A percentile compares a stretch with the other conserved stretches of the same genome.
phyloP scores from a whole-genome alignment of 2,888 invertebrate genomes.

The Volucella inanis region DNA sequence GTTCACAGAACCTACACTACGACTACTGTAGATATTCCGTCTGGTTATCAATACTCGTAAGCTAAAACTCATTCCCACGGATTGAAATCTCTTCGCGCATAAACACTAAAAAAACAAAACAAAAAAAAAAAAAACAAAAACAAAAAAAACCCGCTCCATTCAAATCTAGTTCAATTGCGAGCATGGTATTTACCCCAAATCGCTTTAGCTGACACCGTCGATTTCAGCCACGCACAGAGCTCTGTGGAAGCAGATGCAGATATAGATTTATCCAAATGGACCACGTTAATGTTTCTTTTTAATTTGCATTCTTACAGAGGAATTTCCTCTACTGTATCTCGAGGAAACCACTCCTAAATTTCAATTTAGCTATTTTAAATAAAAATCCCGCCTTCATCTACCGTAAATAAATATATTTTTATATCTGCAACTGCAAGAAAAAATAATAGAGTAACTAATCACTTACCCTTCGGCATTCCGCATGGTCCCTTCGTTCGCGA shows the following conservation, averaged over 20 bases:
- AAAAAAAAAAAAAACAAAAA: conserved; percentile 18
- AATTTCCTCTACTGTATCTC: conserved; percentile 5
- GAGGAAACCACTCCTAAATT: conserved; percentile 44
- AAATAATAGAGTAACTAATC: too few species aligned
- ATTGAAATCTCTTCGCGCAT: conserved; percentile 38
- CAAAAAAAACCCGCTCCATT: conserved; percentile 49
- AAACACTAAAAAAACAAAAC: conserved; percentile 1
- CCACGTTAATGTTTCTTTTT: conserved; percentile 14
- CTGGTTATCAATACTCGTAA: conserved; percentile 48
- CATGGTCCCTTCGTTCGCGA: conserved; percentile 95
- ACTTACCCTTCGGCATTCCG: conserved; percentile 96
- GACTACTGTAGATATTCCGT: conserved; percentile 23
- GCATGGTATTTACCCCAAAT: conserved; percentile 66
- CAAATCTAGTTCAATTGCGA: conserved; percentile 69
- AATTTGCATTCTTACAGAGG: conserved; percentile 28
- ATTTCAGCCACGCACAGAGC: conserved; percentile 17
- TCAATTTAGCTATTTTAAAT: neutral
- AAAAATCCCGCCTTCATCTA: too few species aligned
- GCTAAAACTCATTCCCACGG: conserved; percentile 64
- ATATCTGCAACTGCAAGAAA: conserved; percentile 55
- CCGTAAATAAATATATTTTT: neutral
- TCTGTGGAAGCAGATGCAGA: conserved; percentile 19
- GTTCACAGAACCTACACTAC: conserved; percentile 44
- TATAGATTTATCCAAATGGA: conserved; percentile 27
- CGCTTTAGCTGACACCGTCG: conserved; percentile 53